Conservation (phyloP, 1,140 invertebrate genomes). For the Cylas formicarius region DNA sequence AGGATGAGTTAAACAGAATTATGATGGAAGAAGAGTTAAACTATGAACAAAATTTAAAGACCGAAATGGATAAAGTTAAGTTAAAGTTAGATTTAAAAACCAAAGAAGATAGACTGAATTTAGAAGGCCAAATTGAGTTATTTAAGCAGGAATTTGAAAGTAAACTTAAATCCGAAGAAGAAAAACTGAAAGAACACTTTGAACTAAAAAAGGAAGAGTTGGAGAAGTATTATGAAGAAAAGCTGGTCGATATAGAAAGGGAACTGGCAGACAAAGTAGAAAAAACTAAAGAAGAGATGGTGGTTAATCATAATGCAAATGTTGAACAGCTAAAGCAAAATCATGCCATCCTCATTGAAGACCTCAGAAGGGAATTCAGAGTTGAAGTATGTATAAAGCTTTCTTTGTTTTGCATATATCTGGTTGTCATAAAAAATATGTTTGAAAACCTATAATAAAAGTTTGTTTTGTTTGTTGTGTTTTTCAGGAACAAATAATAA, state of each 20-base stretch:
- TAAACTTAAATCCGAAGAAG: conserved; percentile 39
- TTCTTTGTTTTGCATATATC: too few relatives aligned
- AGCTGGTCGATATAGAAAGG: conserved; percentile 41
- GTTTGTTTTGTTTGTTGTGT: background rate
- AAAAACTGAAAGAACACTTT: conserved; percentile 12
- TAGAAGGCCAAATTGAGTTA: conserved; percentile 45
- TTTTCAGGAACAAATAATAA: conserved; percentile 48
- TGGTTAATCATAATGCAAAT: conserved; percentile 45
- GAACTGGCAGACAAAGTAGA: conserved; percentile 42
- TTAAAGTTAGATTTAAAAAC: conserved; percentile 42
- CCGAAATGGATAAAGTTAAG: conserved; percentile 42
- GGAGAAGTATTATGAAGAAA: conserved; percentile 37
- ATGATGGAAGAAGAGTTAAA: conserved; percentile 42
- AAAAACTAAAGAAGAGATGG: conserved; percentile 42
- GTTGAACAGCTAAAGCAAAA: conserved; percentile 47
- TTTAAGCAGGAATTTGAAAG: conserved; percentile 40
- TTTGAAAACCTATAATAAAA: background rate
- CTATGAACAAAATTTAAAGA: conserved; percentile 40
- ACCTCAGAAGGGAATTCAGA: conserved; percentile 53
- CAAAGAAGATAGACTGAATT: conserved; percentile 36
- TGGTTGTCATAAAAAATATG: conserved; percentile 2
- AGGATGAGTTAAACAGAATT: conserved; percentile 48
- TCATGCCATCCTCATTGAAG: conserved; percentile 46
- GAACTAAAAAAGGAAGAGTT: conserved; percentile 43
- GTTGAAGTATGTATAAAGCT: conserved; percentile 45